Percentiles rank a stretch among this genome's conserved stretches.
Conservation (phyloP, 2,797 vertebrate genomes). For the Holocentrus rufus region DNA sequence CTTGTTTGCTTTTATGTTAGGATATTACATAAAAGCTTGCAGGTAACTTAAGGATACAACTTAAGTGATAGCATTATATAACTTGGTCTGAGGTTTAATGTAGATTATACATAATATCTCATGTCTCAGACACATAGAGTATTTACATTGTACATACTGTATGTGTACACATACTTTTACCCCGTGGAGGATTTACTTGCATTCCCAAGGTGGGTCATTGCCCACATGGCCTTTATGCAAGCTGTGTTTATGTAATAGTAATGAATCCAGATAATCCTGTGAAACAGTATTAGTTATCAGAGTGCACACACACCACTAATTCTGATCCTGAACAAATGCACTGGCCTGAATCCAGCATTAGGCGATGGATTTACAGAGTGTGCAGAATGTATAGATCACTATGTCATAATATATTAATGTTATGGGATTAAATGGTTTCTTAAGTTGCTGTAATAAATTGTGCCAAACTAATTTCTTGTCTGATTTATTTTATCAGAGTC, state of each 20-base stretch:
- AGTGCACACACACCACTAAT: slow-evolving; percentile 8
- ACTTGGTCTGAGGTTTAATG: slow-evolving; percentile 3
- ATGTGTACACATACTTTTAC: neutral
- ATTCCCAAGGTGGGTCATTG: slow-evolving; percentile 43
- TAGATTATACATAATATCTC: neutral
- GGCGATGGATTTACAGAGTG: neutral
- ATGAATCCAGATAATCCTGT: slow-evolving; percentile 65
- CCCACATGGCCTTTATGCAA: slow-evolving; percentile 54
- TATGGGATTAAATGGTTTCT: neutral
- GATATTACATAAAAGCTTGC: slow-evolving; percentile 34
- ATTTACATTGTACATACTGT: slow-evolving; percentile 3
- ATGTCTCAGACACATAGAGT: too few relatives aligned
- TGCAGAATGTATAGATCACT: neutral
- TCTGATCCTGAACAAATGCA: slow-evolving; percentile 20
- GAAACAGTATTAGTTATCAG: slow-evolving; percentile 52
- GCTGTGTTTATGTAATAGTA: slow-evolving; percentile 63
- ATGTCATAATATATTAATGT: neutral
- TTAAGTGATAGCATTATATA: slow-evolving; percentile 10
- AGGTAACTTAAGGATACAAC: slow-evolving; percentile 22
- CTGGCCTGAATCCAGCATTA: slow-evolving; percentile 13
- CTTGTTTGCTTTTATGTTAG: slow-evolving; percentile 54
- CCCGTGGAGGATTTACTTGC: slow-evolving; percentile 16
- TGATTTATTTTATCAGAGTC: neutral
- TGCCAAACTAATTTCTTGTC: neutral
- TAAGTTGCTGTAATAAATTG: fast-evolving